phyloP scores from a whole-genome alignment of 2,888 invertebrate genomes.

The Mesorhabditis belari region DNA sequence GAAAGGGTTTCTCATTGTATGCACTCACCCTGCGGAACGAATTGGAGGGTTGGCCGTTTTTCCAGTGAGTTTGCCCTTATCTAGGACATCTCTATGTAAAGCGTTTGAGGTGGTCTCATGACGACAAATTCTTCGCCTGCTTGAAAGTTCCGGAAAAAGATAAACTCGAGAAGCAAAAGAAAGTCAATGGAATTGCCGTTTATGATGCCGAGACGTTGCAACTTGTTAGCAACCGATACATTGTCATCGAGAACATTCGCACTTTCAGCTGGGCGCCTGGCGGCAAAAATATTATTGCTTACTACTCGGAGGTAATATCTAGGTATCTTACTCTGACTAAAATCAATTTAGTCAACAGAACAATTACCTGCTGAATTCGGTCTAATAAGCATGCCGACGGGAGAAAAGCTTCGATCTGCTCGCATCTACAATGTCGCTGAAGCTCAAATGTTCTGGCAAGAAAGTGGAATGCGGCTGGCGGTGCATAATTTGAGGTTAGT shows the following conservation, averaged over 20 bases:
- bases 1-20: constrained; percentile 41
- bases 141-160: constrained; percentile 44
- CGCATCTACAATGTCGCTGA: constrained; percentile 83
- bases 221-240: constrained; percentile 83
- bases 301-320: constrained; percentile 84
- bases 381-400: constrained; percentile 38
- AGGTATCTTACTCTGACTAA: background rate
- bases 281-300: constrained; percentile 80
- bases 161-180: constrained; percentile 31
- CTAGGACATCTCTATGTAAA: too few species aligned
- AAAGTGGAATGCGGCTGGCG: constrained; percentile 81
- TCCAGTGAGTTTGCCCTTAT: constrained; percentile 25
- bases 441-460: constrained; percentile 95
- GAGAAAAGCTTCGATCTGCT: constrained; percentile 56
- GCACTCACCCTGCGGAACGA: constrained; percentile 28
- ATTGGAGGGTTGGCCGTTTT: constrained; percentile 56
- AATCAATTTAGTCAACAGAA: constrained; percentile 15
- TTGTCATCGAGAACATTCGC: constrained; percentile 62
- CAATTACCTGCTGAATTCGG: constrained; percentile 47
- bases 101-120: constrained; percentile 66
- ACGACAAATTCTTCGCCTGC: constrained; percentile 50
- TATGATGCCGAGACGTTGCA: constrained; percentile 94
- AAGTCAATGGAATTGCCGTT: constrained; percentile 66
- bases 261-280: constrained; percentile 98
- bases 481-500: constrained; percentile 70